A percentile compares a stretch with the other conserved stretches of the same genome.
These are phyloP conservation scores for Arvicanthis niloticus DNA, from an alignment of 2,113 vertebrate species.

Conservation along the genomic window DNA sequence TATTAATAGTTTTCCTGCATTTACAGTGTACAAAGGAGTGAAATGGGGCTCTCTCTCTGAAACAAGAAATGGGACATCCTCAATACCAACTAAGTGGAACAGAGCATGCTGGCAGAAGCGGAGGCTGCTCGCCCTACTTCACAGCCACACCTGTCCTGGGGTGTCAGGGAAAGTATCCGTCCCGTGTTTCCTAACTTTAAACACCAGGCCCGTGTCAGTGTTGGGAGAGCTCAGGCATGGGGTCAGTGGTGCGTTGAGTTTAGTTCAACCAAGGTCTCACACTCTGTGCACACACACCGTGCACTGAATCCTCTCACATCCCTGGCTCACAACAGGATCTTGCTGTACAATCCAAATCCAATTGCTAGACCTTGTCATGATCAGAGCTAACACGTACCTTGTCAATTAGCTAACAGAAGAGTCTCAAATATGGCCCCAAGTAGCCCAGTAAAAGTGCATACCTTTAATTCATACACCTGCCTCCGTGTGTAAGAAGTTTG, in stretches of 20 bases:
- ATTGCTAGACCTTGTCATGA: not conserved
- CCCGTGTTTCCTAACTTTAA: not conserved
- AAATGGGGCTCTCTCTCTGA: conserved; percentile 52
- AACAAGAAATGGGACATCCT: conserved; percentile 66
- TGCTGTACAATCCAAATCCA: not conserved
- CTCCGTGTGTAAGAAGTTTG: not conserved
- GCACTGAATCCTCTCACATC: not conserved
- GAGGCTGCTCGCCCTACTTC: not conserved
- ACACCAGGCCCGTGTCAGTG: not conserved
- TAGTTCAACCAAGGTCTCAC: too few species aligned
- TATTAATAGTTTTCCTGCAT: conserved; percentile 80
- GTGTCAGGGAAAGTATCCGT: not conserved
- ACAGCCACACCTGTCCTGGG: conserved; percentile 29
- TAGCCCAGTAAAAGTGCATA: not conserved
- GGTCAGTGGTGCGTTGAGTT: not conserved
- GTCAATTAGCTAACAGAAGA: not conserved
- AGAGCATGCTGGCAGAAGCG: not conserved
- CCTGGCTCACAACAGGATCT: not conserved
- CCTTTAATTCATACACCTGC: too few species aligned
- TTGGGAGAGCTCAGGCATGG: not conserved
- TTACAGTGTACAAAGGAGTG: conserved; percentile 62
- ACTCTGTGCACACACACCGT: too few species aligned
- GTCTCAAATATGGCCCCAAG: not conserved
- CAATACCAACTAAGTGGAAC: conserved; percentile 34
- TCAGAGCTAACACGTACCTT: not conserved